phyloP scores from a whole-genome alignment of 2,888 invertebrate genomes.

The Drosophila gaucha region DNA sequence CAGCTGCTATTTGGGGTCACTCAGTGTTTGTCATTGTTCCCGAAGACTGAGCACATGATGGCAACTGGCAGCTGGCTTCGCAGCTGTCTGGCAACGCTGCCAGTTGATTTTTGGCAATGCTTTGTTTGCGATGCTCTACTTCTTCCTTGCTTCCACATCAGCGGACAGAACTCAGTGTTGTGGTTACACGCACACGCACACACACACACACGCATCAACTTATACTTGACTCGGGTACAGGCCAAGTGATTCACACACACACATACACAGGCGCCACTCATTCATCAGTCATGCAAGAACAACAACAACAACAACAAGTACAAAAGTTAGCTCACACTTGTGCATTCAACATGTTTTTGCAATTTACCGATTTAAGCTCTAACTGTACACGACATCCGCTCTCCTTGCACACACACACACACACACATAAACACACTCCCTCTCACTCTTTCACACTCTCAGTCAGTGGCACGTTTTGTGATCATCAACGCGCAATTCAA shows the following conservation, averaged over 20 bases:
- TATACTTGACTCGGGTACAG: conserved; percentile 19
- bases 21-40: conserved; percentile 20
- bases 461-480: conserved; percentile 25
- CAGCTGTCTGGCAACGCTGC: conserved; percentile 22
- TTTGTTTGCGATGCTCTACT: conserved; percentile 44
- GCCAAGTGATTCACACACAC: conserved; percentile 45
- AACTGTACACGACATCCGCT: conserved; percentile 60
- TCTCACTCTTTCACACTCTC: background rate
- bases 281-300: conserved; percentile 70
- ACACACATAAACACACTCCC: background rate
- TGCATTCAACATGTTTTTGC: conserved; percentile 75
- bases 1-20: conserved; percentile 1
- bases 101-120: conserved; percentile 48
- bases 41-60: background rate
- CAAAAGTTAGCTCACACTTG: conserved; percentile 34
- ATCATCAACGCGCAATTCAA: conserved; percentile 67
- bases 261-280: conserved; percentile 42
- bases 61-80: conserved; percentile 19
- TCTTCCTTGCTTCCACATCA: conserved; percentile 17
- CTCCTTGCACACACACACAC: background rate
- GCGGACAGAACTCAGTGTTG: conserved; percentile 29
- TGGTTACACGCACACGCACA: conserved; percentile 6
- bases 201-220: background rate
- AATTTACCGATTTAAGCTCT: conserved; percentile 73
- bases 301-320: conserved; percentile 38